Conservation (phyloP, 1,140 invertebrate genomes). For the Coelopa frigida region DNA sequence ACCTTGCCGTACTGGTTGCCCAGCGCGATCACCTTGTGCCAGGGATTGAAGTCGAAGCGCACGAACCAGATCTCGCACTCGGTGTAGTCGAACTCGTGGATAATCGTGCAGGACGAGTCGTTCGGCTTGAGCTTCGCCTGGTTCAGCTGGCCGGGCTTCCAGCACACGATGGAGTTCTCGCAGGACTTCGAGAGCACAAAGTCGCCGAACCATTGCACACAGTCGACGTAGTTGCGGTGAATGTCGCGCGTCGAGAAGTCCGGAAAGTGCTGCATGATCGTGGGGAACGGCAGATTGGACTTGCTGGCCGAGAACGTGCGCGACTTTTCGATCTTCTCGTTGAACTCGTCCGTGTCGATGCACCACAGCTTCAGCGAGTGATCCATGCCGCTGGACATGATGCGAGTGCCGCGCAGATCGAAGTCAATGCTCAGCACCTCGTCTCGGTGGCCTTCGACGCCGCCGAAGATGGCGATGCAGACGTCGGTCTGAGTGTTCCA, state of each 20-base stretch:
- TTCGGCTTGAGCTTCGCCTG: constrained; percentile 34
- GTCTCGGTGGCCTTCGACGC: constrained; percentile 93
- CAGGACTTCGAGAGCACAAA: constrained; percentile 96
- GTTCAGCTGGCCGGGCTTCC: constrained; percentile 39
- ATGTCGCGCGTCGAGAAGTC: constrained; percentile 96
- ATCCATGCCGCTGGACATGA: constrained; percentile 97
- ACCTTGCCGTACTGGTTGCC: constrained; percentile 89
- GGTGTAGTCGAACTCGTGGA: constrained; percentile 88
- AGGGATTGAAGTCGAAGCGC: constrained; percentile 87
- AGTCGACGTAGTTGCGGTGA: constrained; percentile 97
- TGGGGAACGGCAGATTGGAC: constrained; percentile 76
- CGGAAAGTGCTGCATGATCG: constrained; percentile 89
- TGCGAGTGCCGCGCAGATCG: constrained; percentile 76
- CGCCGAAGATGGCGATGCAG: constrained; percentile 93
- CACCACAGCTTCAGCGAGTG: constrained; percentile 94
- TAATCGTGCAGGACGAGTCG: constrained; percentile 42
- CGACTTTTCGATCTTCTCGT: constrained; percentile 78
- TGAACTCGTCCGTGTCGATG: constrained; percentile 76
- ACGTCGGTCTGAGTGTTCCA: constrained; percentile 95
- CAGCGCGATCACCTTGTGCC: constrained; percentile 75
- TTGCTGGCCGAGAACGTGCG: constrained; percentile 72
- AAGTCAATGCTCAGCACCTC: constrained; percentile 95
- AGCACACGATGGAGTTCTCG: constrained; percentile 77
- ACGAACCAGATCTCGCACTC: constrained; percentile 99
- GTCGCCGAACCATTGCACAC: constrained; percentile 93